Evolutionary conservation across 2,888 invertebrate species (phyloP), one percentile per base, ranked within the genome.

Genomic region (Phengaris arion): DNA sequence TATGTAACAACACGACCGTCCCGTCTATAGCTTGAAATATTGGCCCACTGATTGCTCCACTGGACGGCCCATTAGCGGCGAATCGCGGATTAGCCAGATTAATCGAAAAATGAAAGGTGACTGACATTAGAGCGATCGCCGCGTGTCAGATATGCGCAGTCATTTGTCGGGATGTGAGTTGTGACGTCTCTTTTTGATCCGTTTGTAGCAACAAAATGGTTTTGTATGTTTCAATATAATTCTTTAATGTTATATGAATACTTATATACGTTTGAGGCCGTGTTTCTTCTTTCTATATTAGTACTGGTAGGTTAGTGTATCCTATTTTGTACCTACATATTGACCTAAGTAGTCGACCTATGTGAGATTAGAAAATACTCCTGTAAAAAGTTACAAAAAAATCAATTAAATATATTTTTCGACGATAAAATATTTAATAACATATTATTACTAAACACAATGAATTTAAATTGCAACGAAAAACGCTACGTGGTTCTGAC

Each of bases 81-180:
- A 78, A 79, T 79, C 82, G 81, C 79, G 81, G 81, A 82, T 82
- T 80, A 81, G 80, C 69, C 76, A 82, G 81, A 83, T 83, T 84
- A 82, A 83, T 81, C 79, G 81, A 77, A 76, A 74, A 78, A 76
- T 77, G 82, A 82, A 82, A 83, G 81, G 79, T 82, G 80, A 82
- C 80, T 79, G 79, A 78, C 79, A 76, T 55, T 22, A 77, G 79
- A 79, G 77, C 74, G 77, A 79, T 79, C 74, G 76, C 74, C 69
- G 68, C 52, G 74, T 54, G 77, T 75, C 76, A 79, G 74, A 75
- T 72, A 75, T 76, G 54, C 51, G 48, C 74, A 75, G 76, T 76
- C 75, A 78, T 79, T 74, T 70, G 64, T 68, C 73, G 68, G 74
- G 35, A 35, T 35, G 35, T 68, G 52, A 51, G 46, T 10, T 74